Percentiles rank a stretch among this genome's conserved stretches.
Evolutionary conservation across 2,888 invertebrate genomes (phyloP).

Genomic region (Scrobipalpa costella): DNA sequence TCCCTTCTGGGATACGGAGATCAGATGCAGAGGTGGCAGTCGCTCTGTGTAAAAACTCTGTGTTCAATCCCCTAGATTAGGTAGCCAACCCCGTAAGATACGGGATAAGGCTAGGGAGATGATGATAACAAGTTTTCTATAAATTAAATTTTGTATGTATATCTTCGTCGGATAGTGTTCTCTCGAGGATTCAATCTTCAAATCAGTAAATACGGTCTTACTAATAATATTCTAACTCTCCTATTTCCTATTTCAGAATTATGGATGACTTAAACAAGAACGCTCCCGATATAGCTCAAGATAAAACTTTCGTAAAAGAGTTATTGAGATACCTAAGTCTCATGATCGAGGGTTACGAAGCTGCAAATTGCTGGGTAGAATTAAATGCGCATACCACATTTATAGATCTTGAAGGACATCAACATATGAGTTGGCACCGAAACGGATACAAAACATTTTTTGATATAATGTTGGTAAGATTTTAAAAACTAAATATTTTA

Average conservation of each 20-base stretch:
- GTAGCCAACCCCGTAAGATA: no score
- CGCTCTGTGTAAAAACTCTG: no score
- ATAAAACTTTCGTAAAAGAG: background rate
- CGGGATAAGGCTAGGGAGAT: no score
- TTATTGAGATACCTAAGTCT: background rate
- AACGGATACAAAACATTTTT: conserved; percentile 57
- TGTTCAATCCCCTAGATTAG: no score
- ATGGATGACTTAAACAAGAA: background rate
- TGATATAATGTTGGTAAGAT: conserved; percentile 49
- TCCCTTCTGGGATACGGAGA: no score
- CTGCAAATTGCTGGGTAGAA: background rate
- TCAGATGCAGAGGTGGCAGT: no score
- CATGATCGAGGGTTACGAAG: background rate
- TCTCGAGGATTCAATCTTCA: no score
- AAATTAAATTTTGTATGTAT: no score
- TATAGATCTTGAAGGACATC: conserved; percentile 43
- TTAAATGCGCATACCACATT: background rate
- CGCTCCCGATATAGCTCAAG: background rate
- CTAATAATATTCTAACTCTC: no score
- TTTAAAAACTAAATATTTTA: background rate
- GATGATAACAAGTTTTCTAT: no score
- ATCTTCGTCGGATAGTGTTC: no score
- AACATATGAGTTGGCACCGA: conserved; percentile 55
- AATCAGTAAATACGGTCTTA: no score
- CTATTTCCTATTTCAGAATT: background rate